Percentiles rank a stretch among this genome's conserved stretches.
These are phyloP conservation scores for Dasysyrphus tricinctus DNA, from an alignment of 2,888 invertebrate species.

Conservation along the genomic window DNA sequence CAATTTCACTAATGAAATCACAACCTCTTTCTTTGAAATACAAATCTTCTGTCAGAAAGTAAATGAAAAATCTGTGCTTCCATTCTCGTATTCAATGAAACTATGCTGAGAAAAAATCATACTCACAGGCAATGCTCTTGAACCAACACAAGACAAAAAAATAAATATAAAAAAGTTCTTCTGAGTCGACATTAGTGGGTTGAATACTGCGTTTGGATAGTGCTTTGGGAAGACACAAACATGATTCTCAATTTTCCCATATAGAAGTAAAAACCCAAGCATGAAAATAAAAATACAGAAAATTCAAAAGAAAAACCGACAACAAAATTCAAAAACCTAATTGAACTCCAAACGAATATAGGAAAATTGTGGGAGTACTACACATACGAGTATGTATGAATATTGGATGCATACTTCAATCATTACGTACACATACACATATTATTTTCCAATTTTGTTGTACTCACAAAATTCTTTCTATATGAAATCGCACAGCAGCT, in stretches of 20 bases:
- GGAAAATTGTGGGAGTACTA: neutral
- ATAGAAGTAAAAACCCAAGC: conserved; percentile 26
- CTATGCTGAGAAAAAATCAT: neutral
- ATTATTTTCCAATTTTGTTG: conserved; percentile 53
- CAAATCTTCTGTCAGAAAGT: conserved; percentile 14
- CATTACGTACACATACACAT: conserved; percentile 18
- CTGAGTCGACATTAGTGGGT: conserved; percentile 51
- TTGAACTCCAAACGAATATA: conserved; percentile 54
- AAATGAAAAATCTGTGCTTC: conserved; percentile 18
- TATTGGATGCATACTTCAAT: conserved; percentile 14
- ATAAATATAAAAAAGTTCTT: conserved; percentile 15
- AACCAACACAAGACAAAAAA: neutral
- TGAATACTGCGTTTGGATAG: conserved; percentile 32
- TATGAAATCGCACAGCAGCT: conserved; percentile 12
- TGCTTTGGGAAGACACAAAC: conserved; percentile 15
- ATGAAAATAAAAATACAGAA: conserved; percentile 19
- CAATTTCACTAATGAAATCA: neutral
- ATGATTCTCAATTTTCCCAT: conserved; percentile 36
- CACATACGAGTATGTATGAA: conserved; percentile 3
- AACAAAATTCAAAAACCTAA: conserved; percentile 66
- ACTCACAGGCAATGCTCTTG: neutral
- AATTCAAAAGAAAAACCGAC: conserved; percentile 50
- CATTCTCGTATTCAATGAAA: neutral
- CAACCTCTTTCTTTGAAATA: conserved; percentile 1
- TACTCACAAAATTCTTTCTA: conserved; percentile 7